Evolutionary conservation across 1,140 invertebrate species (phyloP), one percentile per base, ranked within the genome.

Genomic region (Tyrophagus putrescentiae): DNA sequence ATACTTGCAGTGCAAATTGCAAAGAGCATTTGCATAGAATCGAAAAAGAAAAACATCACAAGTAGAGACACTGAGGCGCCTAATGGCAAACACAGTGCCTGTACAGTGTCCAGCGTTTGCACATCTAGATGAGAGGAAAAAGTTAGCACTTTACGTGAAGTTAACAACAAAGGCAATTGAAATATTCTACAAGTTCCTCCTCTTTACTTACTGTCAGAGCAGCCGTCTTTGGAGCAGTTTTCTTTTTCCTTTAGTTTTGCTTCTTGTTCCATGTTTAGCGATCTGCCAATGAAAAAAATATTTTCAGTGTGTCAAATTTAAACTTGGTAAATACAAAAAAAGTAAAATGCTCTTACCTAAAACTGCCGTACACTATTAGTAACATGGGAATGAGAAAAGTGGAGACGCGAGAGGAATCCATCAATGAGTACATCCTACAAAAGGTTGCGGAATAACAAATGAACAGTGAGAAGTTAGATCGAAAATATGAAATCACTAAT

Each of bases 41-140:
- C 92, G 70, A 97, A 96, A 74, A 95, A 97, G 78, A 96, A 93
- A 74, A 96, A 97, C 92, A 97, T 96, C 63, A 96, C 82, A 21
- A 97, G 81, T 60, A 97, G 78, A 57, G 92, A 94, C 66, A 95
- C 83, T 60, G 91, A 95, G 66, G 93, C 92, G 69, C 90, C 90
- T 52, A 97, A 78, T 57, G 93, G 93, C 71, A 97, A 78, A 77
- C 92, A 95, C 66, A 96, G 79, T 64, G 92, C 93, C 74, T 97
- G 92, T 82, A 94, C 88, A 60, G 90, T 91, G 73, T 95, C 91
- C 68, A 97, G 74, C 0, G 91, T 96, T 76, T 92, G 87, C 34
- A 92, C 80, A 74, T 83, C 83, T 85, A 79, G 62, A 68, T 68
- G 66, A 64, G 62, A 66, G 62, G 32, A 53, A 54, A 36, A 57